These are phyloP conservation scores for Epinotia nisella DNA, from an alignment of 2,888 invertebrate species.

Conservation along the genomic window DNA sequence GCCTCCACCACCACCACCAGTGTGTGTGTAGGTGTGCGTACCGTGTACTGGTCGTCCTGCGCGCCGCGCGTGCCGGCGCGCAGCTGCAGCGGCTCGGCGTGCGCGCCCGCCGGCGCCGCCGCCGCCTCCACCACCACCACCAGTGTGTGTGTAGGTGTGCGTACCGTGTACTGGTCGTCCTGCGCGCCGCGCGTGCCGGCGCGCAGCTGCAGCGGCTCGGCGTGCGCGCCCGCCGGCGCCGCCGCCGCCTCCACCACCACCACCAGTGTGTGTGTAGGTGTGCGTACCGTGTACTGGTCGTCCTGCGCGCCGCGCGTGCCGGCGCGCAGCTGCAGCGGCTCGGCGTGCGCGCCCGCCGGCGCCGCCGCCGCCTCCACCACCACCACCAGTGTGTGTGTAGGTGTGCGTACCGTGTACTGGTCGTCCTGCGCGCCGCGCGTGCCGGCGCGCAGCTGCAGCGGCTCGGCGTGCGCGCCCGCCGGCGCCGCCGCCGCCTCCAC, in stretches of 20 bases:
- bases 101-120: slow-evolving; percentile 64
- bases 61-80: slow-evolving; percentile 61
- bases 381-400: slow-evolving; percentile 71
- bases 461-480: slow-evolving; percentile 67
- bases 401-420: slow-evolving; percentile 59
- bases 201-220: slow-evolving; percentile 67
- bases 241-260: slow-evolving; percentile 72
- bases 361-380: slow-evolving; percentile 70
- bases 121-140: slow-evolving; percentile 75
- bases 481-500: slow-evolving; percentile 70
- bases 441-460: slow-evolving; percentile 64
- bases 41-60: slow-evolving; percentile 61
- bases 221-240: slow-evolving; percentile 67
- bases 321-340: slow-evolving; percentile 66
- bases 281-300: slow-evolving; percentile 63
- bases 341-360: slow-evolving; percentile 66
- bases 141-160: slow-evolving; percentile 62
- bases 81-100: slow-evolving; percentile 69
- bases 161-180: slow-evolving; percentile 63
- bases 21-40: slow-evolving; percentile 58
- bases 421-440: slow-evolving; percentile 63
- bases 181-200: slow-evolving; percentile 59
- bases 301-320: slow-evolving; percentile 58
- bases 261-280: slow-evolving; percentile 69
- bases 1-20: slow-evolving; percentile 77